Evolutionary conservation across 2,888 invertebrate genomes (phyloP).

Genomic region (Tubulanus polymorphus): DNA sequence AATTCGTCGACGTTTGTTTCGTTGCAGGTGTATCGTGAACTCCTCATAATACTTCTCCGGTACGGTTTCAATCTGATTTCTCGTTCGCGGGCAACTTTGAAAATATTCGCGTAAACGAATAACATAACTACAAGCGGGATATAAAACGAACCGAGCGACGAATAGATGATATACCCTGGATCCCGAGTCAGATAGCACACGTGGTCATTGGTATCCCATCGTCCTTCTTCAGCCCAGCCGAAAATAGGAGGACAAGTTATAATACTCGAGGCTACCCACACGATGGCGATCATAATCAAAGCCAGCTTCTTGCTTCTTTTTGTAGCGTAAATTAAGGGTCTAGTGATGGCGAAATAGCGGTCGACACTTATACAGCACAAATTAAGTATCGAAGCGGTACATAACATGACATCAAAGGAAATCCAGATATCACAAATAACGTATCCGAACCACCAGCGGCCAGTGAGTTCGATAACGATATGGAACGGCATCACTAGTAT

Average conservation of each 20-base stretch:
- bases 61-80: constrained; percentile 17
- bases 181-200: constrained; percentile 32
- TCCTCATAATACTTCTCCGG: constrained; percentile 5
- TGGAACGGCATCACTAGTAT: constrained; percentile 25
- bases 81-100: constrained; percentile 29
- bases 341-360: constrained; percentile 46
- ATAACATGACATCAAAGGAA: constrained; percentile 41
- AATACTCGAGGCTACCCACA: constrained; percentile 35
- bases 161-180: constrained; percentile 40
- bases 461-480: constrained; percentile 25
- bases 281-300: constrained; percentile 37
- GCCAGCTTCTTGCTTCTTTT: constrained; percentile 32
- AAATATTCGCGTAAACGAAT: constrained; percentile 44
- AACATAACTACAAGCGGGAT: constrained; percentile 44
- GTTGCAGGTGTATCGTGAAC: neutral
- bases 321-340: constrained; percentile 38
- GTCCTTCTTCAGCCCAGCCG: constrained; percentile 32
- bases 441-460: constrained; percentile 23
- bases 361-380: constrained; percentile 46
- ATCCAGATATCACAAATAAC: constrained; percentile 24
- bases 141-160: constrained; percentile 42
- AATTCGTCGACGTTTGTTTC: neutral
- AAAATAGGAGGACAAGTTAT: constrained; percentile 44
- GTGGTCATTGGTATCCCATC: constrained; percentile 11
- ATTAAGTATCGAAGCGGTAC: constrained; percentile 47